Conservation (phyloP, 2,113 vertebrate genomes). For the Tachuris rubrigastra region DNA sequence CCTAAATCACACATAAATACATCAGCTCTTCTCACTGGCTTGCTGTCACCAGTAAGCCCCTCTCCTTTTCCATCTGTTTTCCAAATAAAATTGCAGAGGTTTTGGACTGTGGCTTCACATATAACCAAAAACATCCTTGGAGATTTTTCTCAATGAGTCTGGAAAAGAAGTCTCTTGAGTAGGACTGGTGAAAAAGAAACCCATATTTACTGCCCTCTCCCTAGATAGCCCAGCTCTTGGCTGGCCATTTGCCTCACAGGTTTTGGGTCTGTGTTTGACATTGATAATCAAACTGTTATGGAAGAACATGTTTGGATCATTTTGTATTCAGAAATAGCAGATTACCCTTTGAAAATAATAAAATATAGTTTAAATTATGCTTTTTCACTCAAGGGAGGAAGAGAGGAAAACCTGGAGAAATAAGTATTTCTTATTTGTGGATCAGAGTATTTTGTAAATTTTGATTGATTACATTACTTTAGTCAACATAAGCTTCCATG, state of each 20-base stretch:
- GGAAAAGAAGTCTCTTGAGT: neutral
- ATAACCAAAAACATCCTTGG: neutral
- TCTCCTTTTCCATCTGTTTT: neutral
- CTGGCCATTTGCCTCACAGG: neutral
- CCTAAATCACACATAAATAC: neutral
- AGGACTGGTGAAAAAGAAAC: neutral
- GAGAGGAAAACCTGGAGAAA: neutral
- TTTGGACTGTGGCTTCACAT: neutral
- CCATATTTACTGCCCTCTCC: neutral
- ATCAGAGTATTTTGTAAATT: neutral
- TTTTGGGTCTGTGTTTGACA: neutral
- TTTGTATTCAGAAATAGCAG: neutral
- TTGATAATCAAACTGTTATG: neutral
- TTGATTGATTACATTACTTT: neutral
- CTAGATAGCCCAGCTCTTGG: neutral
- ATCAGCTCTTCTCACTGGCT: too few relatives aligned
- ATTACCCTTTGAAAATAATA: neutral
- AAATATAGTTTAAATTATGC: neutral
- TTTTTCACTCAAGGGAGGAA: neutral
- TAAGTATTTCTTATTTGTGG: neutral
- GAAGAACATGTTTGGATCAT: neutral
- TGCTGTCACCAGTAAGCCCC: rapidly evolving
- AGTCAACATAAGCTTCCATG: neutral
- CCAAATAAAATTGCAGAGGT: neutral
- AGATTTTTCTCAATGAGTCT: neutral